These are phyloP conservation scores for Theodoxus fluviatilis DNA, from an alignment of 2,888 invertebrate genomes.

Conservation along the genomic window DNA sequence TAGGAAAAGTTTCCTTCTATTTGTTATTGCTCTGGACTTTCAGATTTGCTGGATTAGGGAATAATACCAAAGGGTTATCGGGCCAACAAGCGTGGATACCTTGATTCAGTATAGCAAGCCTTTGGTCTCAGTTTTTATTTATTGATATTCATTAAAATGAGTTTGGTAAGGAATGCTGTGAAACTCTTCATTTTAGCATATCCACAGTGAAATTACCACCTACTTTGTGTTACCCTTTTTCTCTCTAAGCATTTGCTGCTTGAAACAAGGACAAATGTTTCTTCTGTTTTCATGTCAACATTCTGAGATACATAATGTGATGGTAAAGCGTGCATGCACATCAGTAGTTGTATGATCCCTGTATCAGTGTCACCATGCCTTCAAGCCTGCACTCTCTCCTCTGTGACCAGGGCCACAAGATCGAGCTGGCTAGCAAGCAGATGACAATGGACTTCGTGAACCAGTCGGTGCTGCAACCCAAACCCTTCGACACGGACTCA, in stretches of 20 bases:
- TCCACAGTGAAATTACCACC: too few relatives aligned
- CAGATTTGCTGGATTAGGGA: not conserved
- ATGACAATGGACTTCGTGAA: slow-evolving; percentile 63
- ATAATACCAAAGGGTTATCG: too few relatives aligned
- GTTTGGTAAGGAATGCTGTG: too few relatives aligned
- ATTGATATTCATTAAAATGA: too few relatives aligned
- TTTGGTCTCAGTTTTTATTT: too few relatives aligned
- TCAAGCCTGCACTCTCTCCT: not conserved
- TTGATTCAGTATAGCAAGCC: too few relatives aligned
- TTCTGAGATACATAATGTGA: not conserved
- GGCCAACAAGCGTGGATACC: too few relatives aligned
- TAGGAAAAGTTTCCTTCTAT: slow-evolving; percentile 3
- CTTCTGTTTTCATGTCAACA: too few relatives aligned
- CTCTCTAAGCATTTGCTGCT: too few relatives aligned
- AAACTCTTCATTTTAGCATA: too few relatives aligned
- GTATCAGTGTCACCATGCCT: not conserved
- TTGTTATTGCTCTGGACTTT: not conserved
- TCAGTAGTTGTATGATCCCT: not conserved
- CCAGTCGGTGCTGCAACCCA: slow-evolving; percentile 50
- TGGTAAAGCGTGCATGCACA: not conserved
- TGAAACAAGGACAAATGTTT: too few relatives aligned
- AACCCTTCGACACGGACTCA: slow-evolving; percentile 37
- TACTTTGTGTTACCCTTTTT: too few relatives aligned
- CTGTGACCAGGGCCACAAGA: slow-evolving; percentile 55
- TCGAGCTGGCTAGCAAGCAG: slow-evolving; percentile 58